phyloP scores from a whole-genome alignment of 2,113 vertebrate genomes.

The Motacilla tschutschensis region DNA sequence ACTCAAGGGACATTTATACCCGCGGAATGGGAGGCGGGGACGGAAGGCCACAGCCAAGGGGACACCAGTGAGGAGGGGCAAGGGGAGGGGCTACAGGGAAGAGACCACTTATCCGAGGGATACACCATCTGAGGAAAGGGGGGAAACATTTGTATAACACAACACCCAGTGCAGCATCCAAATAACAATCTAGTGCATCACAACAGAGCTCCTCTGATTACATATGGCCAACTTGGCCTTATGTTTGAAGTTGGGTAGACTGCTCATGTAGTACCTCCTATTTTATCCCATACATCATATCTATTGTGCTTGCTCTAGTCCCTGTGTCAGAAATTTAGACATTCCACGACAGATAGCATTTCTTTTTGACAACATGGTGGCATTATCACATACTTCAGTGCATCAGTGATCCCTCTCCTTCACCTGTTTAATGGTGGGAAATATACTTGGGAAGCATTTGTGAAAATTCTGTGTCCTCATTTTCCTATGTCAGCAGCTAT shows the following conservation, averaged over 20 bases:
- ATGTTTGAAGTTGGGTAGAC: neutral
- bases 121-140: too few relatives aligned
- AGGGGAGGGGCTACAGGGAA: too few relatives aligned
- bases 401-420: neutral
- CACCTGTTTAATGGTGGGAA: neutral
- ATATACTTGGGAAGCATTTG: neutral
- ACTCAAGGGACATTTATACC: too few relatives aligned
- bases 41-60: too few relatives aligned
- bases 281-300: neutral
- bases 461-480: neutral
- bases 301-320: neutral
- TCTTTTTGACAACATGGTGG: neutral
- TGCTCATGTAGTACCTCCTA: accelerated
- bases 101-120: too few relatives aligned
- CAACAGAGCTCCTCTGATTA: neutral
- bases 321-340: neutral
- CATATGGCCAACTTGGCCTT: neutral
- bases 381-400: slow-evolving; percentile 19
- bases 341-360: neutral
- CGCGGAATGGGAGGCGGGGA: too few relatives aligned
- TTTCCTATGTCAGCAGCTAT: neutral
- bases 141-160: too few relatives aligned
- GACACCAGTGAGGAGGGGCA: too few relatives aligned
- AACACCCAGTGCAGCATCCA: too few relatives aligned
- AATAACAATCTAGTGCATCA: too few relatives aligned